Percentiles rank a stretch among this genome's conserved stretches.
Evolutionary conservation across 53 echinoderm and acorn worm species (phyloP).

Genomic region (Crossaster papposus): DNA sequence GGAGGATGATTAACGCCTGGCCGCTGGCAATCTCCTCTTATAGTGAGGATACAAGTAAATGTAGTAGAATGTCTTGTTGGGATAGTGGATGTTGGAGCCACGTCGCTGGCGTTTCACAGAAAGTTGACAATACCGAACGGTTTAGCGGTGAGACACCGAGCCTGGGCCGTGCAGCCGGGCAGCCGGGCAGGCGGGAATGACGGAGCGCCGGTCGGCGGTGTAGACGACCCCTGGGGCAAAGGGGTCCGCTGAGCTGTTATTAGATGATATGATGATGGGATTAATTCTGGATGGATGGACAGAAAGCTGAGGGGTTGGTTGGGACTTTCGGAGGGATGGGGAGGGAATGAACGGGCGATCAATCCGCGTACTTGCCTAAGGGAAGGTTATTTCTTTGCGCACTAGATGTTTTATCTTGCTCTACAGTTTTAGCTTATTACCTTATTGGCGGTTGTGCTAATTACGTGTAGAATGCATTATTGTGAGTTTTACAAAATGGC

Average conservation of each 20-base stretch:
- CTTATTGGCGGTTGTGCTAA: background rate
- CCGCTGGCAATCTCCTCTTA: constrained; percentile 24
- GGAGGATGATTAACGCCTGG: constrained; percentile 33
- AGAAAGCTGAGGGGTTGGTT: background rate
- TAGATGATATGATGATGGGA: constrained; percentile 41
- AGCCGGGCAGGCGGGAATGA: constrained; percentile 27
- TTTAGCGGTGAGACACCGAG: constrained; percentile 1
- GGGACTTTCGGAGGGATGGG: constrained; percentile 3
- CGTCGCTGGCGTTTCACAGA: background rate
- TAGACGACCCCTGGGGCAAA: constrained; percentile 18
- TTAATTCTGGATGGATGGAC: constrained; percentile 33
- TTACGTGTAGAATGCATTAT: background rate
- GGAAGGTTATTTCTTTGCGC: background rate
- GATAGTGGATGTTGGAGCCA: background rate
- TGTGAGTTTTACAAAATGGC: background rate
- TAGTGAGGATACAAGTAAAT: constrained; percentile 23
- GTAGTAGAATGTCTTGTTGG: background rate
- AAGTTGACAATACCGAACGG: background rate
- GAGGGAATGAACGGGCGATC: constrained; percentile 55
- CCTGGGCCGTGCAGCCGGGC: background rate
- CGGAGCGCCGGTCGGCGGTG: constrained; percentile 36
- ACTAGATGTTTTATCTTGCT: background rate
- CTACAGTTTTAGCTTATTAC: background rate
- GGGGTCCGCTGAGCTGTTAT: constrained; percentile 38
- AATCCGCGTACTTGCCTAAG: background rate